Conservation (phyloP, 2,113 vertebrate species). For the Hoplias malabaricus region DNA sequence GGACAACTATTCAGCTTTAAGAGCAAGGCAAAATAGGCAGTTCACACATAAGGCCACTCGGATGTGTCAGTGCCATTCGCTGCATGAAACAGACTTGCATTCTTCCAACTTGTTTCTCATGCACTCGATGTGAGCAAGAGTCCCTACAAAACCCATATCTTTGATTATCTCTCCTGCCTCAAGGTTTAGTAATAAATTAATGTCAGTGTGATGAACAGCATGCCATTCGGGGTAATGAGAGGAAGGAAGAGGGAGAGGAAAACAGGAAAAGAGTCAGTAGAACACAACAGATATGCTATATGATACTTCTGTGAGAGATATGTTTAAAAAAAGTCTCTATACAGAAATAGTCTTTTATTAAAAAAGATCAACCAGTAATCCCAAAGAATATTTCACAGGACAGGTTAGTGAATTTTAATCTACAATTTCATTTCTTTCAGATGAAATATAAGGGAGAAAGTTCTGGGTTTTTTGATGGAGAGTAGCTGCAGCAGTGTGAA, state of each 20-base stretch:
- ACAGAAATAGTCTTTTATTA: too few species aligned
- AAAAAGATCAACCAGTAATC: too few species aligned
- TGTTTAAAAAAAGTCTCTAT: too few species aligned
- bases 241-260: conserved; percentile 40
- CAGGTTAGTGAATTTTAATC: too few species aligned
- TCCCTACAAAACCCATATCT: conserved; percentile 55
- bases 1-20: conserved; percentile 28
- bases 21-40: conserved; percentile 23
- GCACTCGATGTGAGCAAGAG: conserved; percentile 46
- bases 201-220: conserved; percentile 57
- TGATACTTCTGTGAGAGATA: too few species aligned
- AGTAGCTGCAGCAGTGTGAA: too few species aligned
- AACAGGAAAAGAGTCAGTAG: neutral
- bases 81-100: conserved; percentile 44
- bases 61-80: conserved; percentile 28
- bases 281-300: neutral
- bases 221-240: conserved; percentile 59
- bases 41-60: conserved; percentile 27
- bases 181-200: conserved; percentile 65
- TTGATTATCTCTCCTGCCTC: conserved; percentile 61
- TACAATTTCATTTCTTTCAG: too few species aligned
- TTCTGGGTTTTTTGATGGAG: too few species aligned
- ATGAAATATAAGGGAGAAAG: too few species aligned
- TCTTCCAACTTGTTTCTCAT: conserved; percentile 47
- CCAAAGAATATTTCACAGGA: too few species aligned